Base-by-base conservation (phyloP, 2,113 vertebrate species). In the Saccopteryx leptura region DNA sequence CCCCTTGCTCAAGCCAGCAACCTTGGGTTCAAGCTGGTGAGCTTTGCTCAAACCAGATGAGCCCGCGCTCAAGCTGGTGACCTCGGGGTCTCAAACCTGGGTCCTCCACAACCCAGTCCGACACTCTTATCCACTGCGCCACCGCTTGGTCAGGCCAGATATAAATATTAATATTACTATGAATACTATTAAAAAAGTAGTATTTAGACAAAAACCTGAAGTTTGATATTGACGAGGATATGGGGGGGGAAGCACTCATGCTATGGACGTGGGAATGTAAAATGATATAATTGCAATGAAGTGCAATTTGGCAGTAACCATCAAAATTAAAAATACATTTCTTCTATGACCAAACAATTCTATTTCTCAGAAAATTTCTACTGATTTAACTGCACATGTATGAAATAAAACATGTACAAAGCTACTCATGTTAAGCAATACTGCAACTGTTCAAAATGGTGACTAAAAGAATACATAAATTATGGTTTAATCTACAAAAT, bases 291-390 rank as follows among this genome's bases (percentile, higher is more conserved):
- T 21, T 71, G 72, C 82, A 93, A 54, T 71, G 39, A 23, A 92
- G 46, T 39, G 26, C 68, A 78, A 65, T 56, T 74, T 88, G 88
- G 54, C 7, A 58, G 72, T 71, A 58, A 78, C 48, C 61, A 56
- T 52, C 21, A 68, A 83, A 94, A 91, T 58, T 91, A 76, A 69
- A 87, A 76, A 76, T 28, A 52, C 39, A 61, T 56, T 86, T 74
- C 68, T 54, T 24, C 52, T 61, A 61, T 48, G 23, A 76, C 23
- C 33, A 31, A 93, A 75, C 26, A 90, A 60, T 85, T 28, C 66
- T 48, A 66, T 84, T 85, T 89, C 56, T 94, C 50, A 72, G 15
- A 78, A 68, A 54, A 54, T 21, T 78, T 80, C 39, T 61, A 52
- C 75, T 84, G 7, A 88, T 39, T 46, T 18, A 68, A 80, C 1